A percentile compares a stretch with the other conserved stretches of the same genome.
phyloP scores from a whole-genome alignment of 1,140 invertebrate species.

The Sitodiplosis mosellana region DNA sequence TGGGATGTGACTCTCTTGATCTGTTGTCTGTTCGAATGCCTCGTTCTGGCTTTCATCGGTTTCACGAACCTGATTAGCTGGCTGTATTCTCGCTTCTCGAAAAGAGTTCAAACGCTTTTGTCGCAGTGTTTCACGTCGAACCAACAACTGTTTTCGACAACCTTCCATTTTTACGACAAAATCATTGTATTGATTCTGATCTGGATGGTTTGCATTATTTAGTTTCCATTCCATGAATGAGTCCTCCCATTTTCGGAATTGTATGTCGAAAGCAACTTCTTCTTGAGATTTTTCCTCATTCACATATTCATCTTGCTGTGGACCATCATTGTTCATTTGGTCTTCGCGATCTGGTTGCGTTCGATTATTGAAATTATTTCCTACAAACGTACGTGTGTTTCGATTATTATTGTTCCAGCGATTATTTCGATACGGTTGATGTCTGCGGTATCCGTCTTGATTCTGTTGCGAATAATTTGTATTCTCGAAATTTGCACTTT shows the following conservation, averaged over 20 bases:
- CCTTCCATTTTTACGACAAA: constrained; percentile 69
- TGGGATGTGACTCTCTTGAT: too few species aligned
- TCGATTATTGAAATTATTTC: neutral
- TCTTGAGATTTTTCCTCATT: constrained; percentile 35
- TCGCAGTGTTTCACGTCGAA: constrained; percentile 60
- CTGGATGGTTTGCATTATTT: constrained; percentile 68
- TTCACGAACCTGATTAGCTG: neutral
- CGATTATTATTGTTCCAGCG: neutral
- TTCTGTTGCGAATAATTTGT: neutral
- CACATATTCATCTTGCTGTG: neutral
- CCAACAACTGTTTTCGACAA: constrained; percentile 53
- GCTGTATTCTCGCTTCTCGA: neutral
- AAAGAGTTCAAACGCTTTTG: constrained; percentile 25
- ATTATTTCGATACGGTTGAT: neutral
- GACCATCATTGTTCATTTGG: neutral
- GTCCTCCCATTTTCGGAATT: constrained; percentile 69
- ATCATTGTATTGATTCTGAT: constrained; percentile 60
- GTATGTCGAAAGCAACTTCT: constrained; percentile 58
- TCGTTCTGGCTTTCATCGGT: too few species aligned
- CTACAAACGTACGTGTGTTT: neutral
- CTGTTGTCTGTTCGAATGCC: too few species aligned
- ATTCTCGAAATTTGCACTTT: too few species aligned
- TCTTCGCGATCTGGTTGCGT: neutral
- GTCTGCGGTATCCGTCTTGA: neutral
- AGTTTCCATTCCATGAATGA: constrained; percentile 70